Base-by-base conservation (phyloP, 2,888 invertebrate genomes). In the Tinea trinotella region DNA sequence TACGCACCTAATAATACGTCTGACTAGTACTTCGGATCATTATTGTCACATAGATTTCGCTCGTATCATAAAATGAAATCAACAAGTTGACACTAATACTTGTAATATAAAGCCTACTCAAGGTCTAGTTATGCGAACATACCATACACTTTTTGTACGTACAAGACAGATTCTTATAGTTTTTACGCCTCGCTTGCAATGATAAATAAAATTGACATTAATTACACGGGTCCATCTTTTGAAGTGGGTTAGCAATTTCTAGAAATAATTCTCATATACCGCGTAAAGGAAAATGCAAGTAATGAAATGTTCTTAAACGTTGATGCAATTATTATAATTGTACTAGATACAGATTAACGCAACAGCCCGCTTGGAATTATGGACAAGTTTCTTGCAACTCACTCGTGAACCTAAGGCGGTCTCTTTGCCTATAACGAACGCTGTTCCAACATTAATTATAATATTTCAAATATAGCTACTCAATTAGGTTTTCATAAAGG, bases 171-270 rank as follows among this genome's bases (percentile, higher is more conserved):
- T 49, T 54, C 49, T 30, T 44, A 20, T 35, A 54, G 44, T 54
- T 46, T 54, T 54, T 54, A 54, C 46, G 46, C 46, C 18, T 19
- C 19, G 2, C 46, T 46, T 12, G 66, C 69, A 78, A 82, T 82
- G 81, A 81, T 76, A 77, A 76, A 76, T 71, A 74, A 79, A 79
- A 82, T 81, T 80, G 80, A 76, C 80, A 81, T 72, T 78, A 81
- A 83, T 83, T 83, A 67, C 66, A 59, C 54, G 63, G 61, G 63
- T 60, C 64, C 71, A 70, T 70, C 65, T 69, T 72, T 67, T 68
- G 67, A 77, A 74, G 75, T 79, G 68, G 74, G 75, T 75, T 80
- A 79, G 73, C 62, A 71, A 75, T 55, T 50, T 55, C 80, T 81
- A 81, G 81, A 76, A 55, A 74, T 73, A 69, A 69, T 69, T 70